Evolutionary conservation across 2,888 invertebrate species (phyloP).

Genomic region (Ormyrus labotus): DNA sequence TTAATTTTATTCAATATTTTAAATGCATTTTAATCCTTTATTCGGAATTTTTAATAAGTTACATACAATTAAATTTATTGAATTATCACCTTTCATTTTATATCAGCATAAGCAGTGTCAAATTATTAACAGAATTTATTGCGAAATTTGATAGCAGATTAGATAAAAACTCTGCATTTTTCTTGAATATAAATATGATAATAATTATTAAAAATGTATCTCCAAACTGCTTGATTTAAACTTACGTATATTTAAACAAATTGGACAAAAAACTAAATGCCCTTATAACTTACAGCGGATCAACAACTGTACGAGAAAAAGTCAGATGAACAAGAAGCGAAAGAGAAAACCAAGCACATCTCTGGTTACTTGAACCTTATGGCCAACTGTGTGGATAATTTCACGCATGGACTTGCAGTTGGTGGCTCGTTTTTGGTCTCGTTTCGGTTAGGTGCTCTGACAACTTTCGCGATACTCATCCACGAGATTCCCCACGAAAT

Average conservation of each 20-base stretch:
- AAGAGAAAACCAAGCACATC: slow-evolving; percentile 66
- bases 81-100: no score
- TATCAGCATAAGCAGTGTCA: no score
- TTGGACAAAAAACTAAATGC: background rate
- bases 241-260: no score
- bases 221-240: no score
- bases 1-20: no score
- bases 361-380: slow-evolving; percentile 96
- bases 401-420: slow-evolving; percentile 97
- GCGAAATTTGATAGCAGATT: no score
- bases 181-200: background rate
- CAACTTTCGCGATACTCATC: slow-evolving; percentile 92
- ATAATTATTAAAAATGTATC: background rate
- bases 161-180: background rate
- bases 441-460: slow-evolving; percentile 90
- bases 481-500: slow-evolving; percentile 99
- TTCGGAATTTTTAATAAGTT: no score
- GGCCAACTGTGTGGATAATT: slow-evolving; percentile 98
- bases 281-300: background rate
- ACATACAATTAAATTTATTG: no score
- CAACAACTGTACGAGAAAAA: slow-evolving; percentile 22
- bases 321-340: background rate
- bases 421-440: slow-evolving; percentile 98
- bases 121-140: no score
- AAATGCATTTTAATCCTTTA: no score